Conservation (phyloP, 2,888 invertebrate genomes). For the Pristionchus arcanus region DNA sequence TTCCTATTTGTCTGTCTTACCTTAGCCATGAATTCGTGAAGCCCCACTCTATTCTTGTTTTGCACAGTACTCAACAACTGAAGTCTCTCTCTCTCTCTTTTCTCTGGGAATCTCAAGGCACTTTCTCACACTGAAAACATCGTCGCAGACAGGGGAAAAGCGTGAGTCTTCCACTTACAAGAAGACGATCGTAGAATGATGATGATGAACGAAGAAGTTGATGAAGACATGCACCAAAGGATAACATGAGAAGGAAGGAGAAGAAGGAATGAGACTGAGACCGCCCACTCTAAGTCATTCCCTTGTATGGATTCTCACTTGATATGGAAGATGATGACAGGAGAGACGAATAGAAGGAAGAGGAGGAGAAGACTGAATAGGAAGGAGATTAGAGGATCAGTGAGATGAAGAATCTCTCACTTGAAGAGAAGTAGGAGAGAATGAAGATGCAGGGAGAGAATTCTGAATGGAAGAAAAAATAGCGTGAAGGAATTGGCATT, state of each 20-base stretch:
- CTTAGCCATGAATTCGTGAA: not conserved
- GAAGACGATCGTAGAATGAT: not conserved
- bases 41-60: not conserved
- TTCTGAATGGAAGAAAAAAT: not conserved
- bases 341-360: constrained; percentile 7
- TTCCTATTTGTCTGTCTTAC: not conserved
- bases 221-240: constrained; percentile 45
- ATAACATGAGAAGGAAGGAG: constrained; percentile 23
- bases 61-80: not conserved
- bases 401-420: not conserved
- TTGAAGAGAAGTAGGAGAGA: not conserved
- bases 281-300: not conserved
- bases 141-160: not conserved
- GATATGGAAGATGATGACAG: constrained; percentile 3
- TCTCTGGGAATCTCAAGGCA: not conserved
- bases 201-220: constrained; percentile 39
- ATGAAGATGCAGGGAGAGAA: constrained; percentile 5
- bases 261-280: not conserved
- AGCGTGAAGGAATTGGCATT: not conserved
- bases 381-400: constrained; percentile 3
- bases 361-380: constrained; percentile 36
- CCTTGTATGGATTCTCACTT: constrained; percentile 22
- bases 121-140: constrained; percentile 9
- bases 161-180: not conserved
- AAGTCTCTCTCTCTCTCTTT: not conserved